Evolutionary conservation across 2,888 invertebrate species (phyloP).

Genomic region (Gibbula magus): DNA sequence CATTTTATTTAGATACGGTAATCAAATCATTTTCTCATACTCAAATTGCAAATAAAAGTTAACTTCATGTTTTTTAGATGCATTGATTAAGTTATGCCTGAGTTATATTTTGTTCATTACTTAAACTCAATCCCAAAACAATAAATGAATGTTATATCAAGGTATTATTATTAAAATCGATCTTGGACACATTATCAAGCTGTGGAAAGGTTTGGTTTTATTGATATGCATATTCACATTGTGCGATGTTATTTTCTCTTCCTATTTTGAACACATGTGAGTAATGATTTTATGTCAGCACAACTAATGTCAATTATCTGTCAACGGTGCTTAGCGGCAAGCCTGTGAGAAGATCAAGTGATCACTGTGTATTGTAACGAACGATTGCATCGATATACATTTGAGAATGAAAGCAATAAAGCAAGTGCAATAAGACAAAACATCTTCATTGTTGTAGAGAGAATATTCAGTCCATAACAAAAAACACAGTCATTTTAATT

Average conservation of each 20-base stretch:
- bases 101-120: neutral
- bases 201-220: neutral
- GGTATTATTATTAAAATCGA: neutral
- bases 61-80: neutral
- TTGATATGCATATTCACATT: neutral
- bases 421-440: too few species aligned
- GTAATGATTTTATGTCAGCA: neutral
- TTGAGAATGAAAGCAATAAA: too few species aligned
- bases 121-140: neutral
- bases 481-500: too few species aligned
- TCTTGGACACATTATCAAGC: neutral
- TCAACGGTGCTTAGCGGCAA: neutral
- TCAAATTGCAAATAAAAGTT: too few species aligned
- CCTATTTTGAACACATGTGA: slow-evolving; percentile 8
- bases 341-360: neutral
- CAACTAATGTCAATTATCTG: slow-evolving; percentile 6
- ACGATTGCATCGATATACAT: neutral
- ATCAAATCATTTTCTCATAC: too few species aligned
- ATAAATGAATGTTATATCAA: neutral
- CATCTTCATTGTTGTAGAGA: too few species aligned
- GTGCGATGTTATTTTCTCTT: neutral
- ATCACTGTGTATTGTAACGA: neutral
- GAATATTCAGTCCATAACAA: too few species aligned
- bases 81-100: neutral
- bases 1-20: too few species aligned